Base-by-base conservation (phyloP, 2,797 vertebrate species). In the Hipposideros larvatus region DNA sequence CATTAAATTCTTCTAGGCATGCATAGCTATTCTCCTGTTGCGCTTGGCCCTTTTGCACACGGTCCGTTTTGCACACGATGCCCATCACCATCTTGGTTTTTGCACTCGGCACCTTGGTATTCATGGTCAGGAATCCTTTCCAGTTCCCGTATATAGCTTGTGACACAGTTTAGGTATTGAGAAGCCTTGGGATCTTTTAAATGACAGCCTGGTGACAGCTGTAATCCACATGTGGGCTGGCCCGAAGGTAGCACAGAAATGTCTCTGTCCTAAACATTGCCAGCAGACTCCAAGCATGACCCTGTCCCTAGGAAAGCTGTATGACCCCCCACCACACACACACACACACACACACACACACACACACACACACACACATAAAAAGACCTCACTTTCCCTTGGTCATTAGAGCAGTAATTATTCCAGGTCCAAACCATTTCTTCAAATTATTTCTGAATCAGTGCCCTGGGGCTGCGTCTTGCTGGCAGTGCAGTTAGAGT, bases 21-120 rank as follows among this genome's bases (percentile, higher is more conserved):
- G 4, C 0, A 0, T 18, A 63, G 61, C 28, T 63, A n/a, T n/a
- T 46, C 8, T 26, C 16, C 79, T 82, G 41, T 13, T 63, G 41
- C 28, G n/a, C 18, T n/a, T 0, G 0, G 11, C 18, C 79, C 6
- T 63, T 46, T 61, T 46, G 57, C 18, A 22, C 57, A 46, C 0
- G 5, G 28, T 55, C 18, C 57, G 1, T 55, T 55, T 55, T 55
- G 53, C 53, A 55, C 53, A 55, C 7, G 4, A 78, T 37, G 10
- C 5, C 57, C 41, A 6, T 15, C 61, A 6, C 28, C 61, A 51
- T 14, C 80, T 65, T 21, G 43, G 59, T 65, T 21, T 59, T n/a
- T 8, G 6, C 13, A 21, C 31, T 77, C 21, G 19, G 31, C 31
- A 77, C 18, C 48, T 53, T 13, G 19, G 74, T 34, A 31, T 77